Evolutionary conservation across 2,797 vertebrate genomes (phyloP), one percentile per base, ranked within the genome.

Genomic region (Eospalax fontanierii): DNA sequence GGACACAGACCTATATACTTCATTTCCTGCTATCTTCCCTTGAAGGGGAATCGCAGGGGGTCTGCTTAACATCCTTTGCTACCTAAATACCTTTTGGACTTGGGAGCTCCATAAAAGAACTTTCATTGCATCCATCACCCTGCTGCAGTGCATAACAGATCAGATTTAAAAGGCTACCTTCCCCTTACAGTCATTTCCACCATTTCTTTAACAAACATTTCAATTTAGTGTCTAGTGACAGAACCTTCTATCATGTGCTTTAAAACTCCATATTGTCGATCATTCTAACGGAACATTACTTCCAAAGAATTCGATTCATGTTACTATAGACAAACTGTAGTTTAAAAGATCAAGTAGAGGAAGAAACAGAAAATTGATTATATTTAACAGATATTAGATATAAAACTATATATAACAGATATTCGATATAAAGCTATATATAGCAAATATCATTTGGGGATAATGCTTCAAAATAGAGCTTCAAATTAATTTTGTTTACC

Each of bases 111-210:
- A 99, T 99, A 99, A 99, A 99, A 98, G 98, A 98, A 98, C 98
- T 98, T 98, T 98, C 99, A 99, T 98, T 98, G 98, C 99, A 99
- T 99, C 99, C 98, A 99, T 99, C 99, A 99, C 99, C 99, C 99
- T 99, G 99, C 99, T 99, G 99, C 91, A 98, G 99, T 99, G 99
- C 99, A 99, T 99, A 99, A 99, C 99, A 99, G 99, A 99, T 99
- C 99, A 99, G 99, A 99, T 99, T 99, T 99, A 99, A 99, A 99
- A 99, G 99, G 98, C 98, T 99, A 99, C 98, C 98, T 99, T 18
- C 98, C 98, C 98, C 99, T 99, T 98, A 98, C 98, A 99, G 99
- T 99, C 99, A 98, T 99, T 99, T 99, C 98, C 98, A 99, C 98
- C 98, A 98, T 99, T 99, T 98, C 99, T 99, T 99, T 99, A 99